A percentile compares a stretch with the other conserved stretches of the same genome.
Evolutionary conservation across 2,888 invertebrate genomes (phyloP).

Genomic region (Himalopsyche anomala): DNA sequence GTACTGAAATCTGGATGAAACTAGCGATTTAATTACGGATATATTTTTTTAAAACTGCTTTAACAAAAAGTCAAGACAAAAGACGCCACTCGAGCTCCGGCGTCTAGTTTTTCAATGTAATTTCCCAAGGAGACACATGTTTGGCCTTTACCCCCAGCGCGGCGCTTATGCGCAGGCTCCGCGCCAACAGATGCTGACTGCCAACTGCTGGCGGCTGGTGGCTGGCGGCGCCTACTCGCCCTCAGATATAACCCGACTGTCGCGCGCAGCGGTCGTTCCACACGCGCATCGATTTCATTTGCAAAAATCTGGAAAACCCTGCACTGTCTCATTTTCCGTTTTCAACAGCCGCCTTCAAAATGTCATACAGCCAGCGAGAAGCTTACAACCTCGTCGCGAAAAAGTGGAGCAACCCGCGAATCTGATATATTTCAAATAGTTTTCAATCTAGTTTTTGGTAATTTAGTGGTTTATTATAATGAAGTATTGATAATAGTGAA

Average conservation of each 20-base stretch:
- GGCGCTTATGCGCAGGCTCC: conserved; percentile 45
- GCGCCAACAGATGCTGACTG: conserved; percentile 63
- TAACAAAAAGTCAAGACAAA: background rate
- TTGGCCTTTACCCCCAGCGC: conserved; percentile 20
- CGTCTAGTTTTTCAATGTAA: conserved; percentile 41
- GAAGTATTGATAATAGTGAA: background rate
- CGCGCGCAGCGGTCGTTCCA: conserved; percentile 72
- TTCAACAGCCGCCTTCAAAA: conserved; percentile 11
- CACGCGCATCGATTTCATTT: conserved; percentile 70
- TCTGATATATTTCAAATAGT: conserved; percentile 4
- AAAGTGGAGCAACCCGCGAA: conserved; percentile 23
- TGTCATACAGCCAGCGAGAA: conserved; percentile 1
- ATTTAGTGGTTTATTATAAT: conserved; percentile 7
- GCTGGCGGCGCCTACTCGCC: conserved; percentile 68
- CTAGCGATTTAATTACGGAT: too few species aligned
- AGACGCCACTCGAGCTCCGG: background rate
- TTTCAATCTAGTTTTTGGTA: conserved; percentile 24
- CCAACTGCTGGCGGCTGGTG: conserved; percentile 69
- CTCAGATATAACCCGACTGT: conserved; percentile 71
- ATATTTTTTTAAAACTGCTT: too few species aligned
- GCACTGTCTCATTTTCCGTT: background rate
- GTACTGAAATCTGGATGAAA: too few species aligned
- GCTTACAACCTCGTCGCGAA: background rate
- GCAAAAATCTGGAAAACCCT: conserved; percentile 2
- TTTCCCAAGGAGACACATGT: conserved; percentile 50